Percentiles rank a stretch among this genome's conserved stretches.
Evolutionary conservation across 2,113 vertebrate species (phyloP).

Genomic region (Petrocephalus zakoni): DNA sequence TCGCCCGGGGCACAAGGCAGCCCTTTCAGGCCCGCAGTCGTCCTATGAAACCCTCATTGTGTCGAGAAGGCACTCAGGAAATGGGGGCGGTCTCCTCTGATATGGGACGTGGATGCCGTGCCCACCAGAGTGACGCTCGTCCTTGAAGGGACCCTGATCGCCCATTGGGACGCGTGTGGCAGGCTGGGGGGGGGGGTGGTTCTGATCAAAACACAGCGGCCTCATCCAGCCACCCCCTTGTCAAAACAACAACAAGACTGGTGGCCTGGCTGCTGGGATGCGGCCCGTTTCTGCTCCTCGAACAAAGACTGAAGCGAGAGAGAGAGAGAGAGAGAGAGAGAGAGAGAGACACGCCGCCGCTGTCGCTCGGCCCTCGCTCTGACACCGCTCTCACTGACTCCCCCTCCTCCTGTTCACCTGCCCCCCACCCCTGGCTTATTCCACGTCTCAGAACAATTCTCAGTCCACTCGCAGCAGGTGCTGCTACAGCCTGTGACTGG

Average conservation of each 20-base stretch:
- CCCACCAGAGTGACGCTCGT: background rate
- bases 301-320: background rate
- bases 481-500: background rate
- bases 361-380: background rate
- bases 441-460: background rate
- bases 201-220: background rate
- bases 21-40: background rate
- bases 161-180: background rate
- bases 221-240: background rate
- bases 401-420: background rate
- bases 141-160: background rate
- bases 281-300: background rate
- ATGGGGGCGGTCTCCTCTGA: background rate
- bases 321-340: background rate
- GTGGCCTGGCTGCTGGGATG: background rate
- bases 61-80: background rate
- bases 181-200: background rate
- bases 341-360: background rate
- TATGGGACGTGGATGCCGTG: background rate
- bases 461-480: background rate
- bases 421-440: background rate
- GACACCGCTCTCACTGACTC: background rate
- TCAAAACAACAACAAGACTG: background rate
- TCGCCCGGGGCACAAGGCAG: background rate
- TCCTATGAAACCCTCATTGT: conserved; percentile 1